Evolutionary conservation across 2,888 invertebrate species (phyloP).

Genomic region (Drosophila paracracens): DNA sequence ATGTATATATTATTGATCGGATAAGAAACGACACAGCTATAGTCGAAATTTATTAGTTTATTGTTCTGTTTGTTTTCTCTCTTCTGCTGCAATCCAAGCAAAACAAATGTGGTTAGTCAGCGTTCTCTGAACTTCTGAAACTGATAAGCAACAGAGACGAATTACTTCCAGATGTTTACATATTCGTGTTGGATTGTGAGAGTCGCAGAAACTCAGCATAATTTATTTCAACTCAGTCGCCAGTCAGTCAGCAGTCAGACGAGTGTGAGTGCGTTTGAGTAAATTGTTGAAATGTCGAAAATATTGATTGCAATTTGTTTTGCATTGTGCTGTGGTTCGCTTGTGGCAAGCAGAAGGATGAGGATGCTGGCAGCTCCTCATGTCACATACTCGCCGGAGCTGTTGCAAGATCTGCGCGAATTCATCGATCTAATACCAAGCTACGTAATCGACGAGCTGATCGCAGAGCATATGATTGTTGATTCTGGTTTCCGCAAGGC

Average conservation of each 20-base stretch:
- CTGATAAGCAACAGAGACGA: constrained; percentile 30
- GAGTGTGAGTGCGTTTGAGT: not conserved
- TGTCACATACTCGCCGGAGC: constrained; percentile 71
- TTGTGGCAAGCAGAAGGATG: constrained; percentile 11
- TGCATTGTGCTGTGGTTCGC: constrained; percentile 25
- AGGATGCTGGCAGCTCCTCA: not conserved
- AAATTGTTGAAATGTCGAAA: constrained; percentile 21
- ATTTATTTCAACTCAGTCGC: not conserved
- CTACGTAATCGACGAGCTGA: constrained; percentile 64
- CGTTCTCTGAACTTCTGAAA: constrained; percentile 6
- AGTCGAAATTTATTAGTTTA: not conserved
- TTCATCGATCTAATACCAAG: constrained; percentile 72
- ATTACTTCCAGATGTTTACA: not conserved
- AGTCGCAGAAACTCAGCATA: not conserved
- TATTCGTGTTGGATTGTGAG: not conserved
- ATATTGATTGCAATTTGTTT: constrained; percentile 12
- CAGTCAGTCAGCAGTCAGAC: constrained; percentile 34
- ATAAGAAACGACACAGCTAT: not conserved
- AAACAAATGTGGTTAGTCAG: not conserved
- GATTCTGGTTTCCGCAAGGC: constrained; percentile 77
- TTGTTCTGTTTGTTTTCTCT: constrained; percentile 1
- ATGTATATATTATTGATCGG: not conserved
- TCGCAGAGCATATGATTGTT: constrained; percentile 72
- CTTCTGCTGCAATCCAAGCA: constrained; percentile 4
- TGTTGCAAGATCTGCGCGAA: constrained; percentile 72